Base-by-base conservation (phyloP, 2,113 vertebrate species). In the Pteruthius melanotis region DNA sequence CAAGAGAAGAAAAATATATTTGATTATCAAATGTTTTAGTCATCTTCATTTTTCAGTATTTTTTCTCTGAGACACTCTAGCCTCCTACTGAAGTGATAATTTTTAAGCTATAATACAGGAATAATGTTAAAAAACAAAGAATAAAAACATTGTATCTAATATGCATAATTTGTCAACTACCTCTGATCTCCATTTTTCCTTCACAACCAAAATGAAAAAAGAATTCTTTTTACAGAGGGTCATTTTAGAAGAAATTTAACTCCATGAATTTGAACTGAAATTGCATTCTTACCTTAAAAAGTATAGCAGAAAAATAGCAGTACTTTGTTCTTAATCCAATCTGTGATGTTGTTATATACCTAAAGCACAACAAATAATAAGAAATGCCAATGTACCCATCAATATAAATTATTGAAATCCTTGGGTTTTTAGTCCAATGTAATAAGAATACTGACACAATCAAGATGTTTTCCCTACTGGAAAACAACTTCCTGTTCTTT, bases 251-350 rank as follows among this genome's bases (percentile, higher is more conserved):
- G 71, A 44, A 85, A 71, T 76, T 76, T 50, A 78, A 45, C 30
- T 76, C 76, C 27, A 79, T 45, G 31, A 89, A 74, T 89, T 93
- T 40, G 66, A 92, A 93, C 33, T 59, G 45, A 89, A 95, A 83
- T 76, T 11, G 39, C 65, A 79, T 61, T n/a, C 64, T 96, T 98
- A 99, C 99, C 99, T 99, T 99, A 95, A 99, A 99, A 71, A 99
- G 98, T 68, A 98, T 63, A 23, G 99, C 98, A 90, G 99, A 99
- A 61, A 99, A 98, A 84, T 98, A 98, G 91, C 99, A 99, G 93
- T 97, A 98, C 78, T 98, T 98, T 64, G 97, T 98, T 80, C 98
- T 98, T 87, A 98, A 95, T 82, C 69, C 97, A 68, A 99, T 90
- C 50, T 98, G 97, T 68, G 97, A 93, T 52, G 97, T 98, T 87